phyloP scores from a whole-genome alignment of 2,113 vertebrate genomes.

The Siniperca chuatsi region DNA sequence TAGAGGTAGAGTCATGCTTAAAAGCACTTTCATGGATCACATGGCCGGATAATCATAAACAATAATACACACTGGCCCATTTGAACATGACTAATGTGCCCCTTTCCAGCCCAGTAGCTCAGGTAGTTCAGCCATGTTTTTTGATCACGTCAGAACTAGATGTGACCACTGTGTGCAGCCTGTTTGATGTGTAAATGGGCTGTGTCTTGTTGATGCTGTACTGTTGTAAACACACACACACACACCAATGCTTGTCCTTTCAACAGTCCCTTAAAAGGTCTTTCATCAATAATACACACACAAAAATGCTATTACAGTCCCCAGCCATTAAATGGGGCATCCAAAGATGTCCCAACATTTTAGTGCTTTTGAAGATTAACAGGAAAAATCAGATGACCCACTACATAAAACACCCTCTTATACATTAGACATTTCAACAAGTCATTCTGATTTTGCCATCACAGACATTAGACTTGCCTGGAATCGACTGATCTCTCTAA shows the following conservation, averaged over 20 bases:
- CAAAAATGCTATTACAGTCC: neutral
- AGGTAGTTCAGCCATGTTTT: slow-evolving; percentile 12
- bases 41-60: slow-evolving; percentile 13
- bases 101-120: neutral
- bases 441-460: slow-evolving; percentile 28
- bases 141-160: neutral
- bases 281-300: neutral
- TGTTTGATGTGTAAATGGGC: slow-evolving; percentile 60
- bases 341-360: neutral
- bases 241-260: neutral
- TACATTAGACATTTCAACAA: neutral
- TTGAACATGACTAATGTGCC: slow-evolving; percentile 28
- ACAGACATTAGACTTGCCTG: slow-evolving; percentile 2
- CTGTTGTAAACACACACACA: neutral
- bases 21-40: slow-evolving; percentile 26
- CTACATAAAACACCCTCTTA: neutral
- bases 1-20: neutral
- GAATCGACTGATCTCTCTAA: slow-evolving; percentile 32
- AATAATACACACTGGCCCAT: slow-evolving; percentile 5
- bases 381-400: neutral
- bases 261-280: slow-evolving; percentile 30
- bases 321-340: neutral
- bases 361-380: slow-evolving; percentile 7
- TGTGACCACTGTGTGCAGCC: slow-evolving; percentile 10
- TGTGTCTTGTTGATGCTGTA: slow-evolving; percentile 25